phyloP scores from a whole-genome alignment of 2,888 invertebrate genomes.

The Drosophila anomelani region DNA sequence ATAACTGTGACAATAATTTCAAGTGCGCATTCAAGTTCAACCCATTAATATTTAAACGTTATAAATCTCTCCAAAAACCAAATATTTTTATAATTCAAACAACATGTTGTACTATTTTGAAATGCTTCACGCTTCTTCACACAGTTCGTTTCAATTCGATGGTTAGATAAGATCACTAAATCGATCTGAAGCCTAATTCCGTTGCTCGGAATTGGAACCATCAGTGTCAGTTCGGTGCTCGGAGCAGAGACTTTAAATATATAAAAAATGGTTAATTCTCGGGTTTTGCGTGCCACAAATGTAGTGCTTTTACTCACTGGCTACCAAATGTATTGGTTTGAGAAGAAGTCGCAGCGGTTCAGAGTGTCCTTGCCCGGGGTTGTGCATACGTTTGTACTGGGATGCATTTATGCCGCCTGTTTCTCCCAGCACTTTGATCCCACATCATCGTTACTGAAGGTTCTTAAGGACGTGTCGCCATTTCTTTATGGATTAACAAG shows the following conservation, averaged over 20 bases:
- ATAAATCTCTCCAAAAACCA: not conserved
- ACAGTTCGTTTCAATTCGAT: conserved; percentile 37
- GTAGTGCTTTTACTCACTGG: conserved; percentile 55
- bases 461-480: conserved; percentile 72
- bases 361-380: conserved; percentile 46
- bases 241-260: not conserved
- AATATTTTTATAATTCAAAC: not conserved
- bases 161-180: conserved; percentile 50
- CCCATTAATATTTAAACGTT: conserved; percentile 6
- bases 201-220: not conserved
- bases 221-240: conserved; percentile 16
- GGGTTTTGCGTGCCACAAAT: conserved; percentile 56
- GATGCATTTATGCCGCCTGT: conserved; percentile 59
- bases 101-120: not conserved
- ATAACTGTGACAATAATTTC: not conserved
- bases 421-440: conserved; percentile 76
- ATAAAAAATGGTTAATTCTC: conserved; percentile 49
- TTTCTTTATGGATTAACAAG: conserved; percentile 69
- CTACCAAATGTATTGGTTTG: conserved; percentile 65
- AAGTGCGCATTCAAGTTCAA: not conserved
- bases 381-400: conserved; percentile 49
- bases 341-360: conserved; percentile 49
- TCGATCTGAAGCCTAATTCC: conserved; percentile 10
- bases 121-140: conserved; percentile 38
- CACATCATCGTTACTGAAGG: conserved; percentile 62